Evolutionary conservation across 2,113 vertebrate genomes (phyloP).

Genomic region (Leptosomus discolor): DNA sequence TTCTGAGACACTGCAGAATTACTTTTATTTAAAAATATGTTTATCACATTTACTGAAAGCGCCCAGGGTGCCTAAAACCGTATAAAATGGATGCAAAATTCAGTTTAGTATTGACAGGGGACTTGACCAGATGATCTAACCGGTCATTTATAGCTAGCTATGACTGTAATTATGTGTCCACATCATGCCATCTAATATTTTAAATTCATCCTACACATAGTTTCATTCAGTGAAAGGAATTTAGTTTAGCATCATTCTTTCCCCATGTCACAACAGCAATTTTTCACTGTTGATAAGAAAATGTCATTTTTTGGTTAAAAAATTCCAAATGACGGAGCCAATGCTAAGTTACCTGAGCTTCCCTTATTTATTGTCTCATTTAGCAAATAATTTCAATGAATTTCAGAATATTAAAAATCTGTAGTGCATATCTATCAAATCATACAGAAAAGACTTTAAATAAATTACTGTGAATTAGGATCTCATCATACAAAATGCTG

Average conservation of each 20-base stretch:
- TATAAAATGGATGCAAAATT: not conserved
- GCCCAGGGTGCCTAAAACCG: not conserved
- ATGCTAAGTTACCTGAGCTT: not conserved
- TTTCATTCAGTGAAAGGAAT: not conserved
- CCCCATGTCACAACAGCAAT: not conserved
- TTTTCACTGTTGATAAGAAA: conserved; percentile 22
- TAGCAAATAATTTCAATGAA: not conserved
- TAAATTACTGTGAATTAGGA: not conserved
- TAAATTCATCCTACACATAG: not conserved
- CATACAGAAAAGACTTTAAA: not conserved
- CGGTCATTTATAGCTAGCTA: not conserved
- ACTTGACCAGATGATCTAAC: not conserved
- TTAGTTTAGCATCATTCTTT: not conserved
- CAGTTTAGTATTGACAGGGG: not conserved
- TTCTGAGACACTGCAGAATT: not conserved
- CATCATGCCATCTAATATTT: not conserved
- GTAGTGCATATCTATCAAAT: not conserved
- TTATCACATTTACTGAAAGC: not conserved
- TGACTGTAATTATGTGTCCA: not conserved
- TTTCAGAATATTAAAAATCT: not conserved
- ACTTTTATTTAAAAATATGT: not conserved
- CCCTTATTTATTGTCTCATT: not conserved
- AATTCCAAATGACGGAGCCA: not conserved
- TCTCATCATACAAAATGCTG: not conserved
- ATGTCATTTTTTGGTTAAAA: not conserved